Evolutionary conservation across 2,113 vertebrate genomes (phyloP).

Genomic region (Plotosus lineatus): DNA sequence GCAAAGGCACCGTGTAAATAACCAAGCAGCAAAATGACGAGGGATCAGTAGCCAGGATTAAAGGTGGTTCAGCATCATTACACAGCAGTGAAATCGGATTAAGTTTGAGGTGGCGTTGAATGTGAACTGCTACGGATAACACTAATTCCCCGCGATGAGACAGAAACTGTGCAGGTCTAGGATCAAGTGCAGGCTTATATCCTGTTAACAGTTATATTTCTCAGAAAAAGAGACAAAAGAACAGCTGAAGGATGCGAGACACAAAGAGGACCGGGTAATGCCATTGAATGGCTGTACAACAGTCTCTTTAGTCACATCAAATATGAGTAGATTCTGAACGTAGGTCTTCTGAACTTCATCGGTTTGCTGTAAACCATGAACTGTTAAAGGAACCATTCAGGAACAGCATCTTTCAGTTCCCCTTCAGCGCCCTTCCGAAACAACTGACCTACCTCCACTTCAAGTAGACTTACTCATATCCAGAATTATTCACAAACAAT

Average conservation of each 20-base stretch:
- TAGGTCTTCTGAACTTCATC: background rate
- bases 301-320: no score
- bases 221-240: background rate
- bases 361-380: slow-evolving; percentile 4
- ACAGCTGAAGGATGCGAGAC: background rate
- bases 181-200: background rate
- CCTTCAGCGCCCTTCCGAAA: background rate
- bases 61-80: slow-evolving; percentile 18
- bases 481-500: background rate
- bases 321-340: no score
- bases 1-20: slow-evolving; percentile 22
- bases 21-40: slow-evolving; percentile 28
- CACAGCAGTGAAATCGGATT: slow-evolving; percentile 29
- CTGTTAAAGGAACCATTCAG: background rate
- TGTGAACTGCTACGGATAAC: background rate
- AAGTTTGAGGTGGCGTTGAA: background rate
- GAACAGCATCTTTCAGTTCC: background rate
- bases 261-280: background rate
- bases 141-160: slow-evolving; percentile 1
- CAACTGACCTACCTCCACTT: slow-evolving; percentile 11
- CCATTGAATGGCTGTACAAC: background rate
- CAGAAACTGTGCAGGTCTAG: background rate
- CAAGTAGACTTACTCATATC: slow-evolving; percentile 10
- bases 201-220: background rate
- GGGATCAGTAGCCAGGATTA: slow-evolving; percentile 25